These are phyloP conservation scores for Lethenteron reissneri DNA, from an alignment of 2,113 vertebrate genomes.

Conservation along the genomic window DNA sequence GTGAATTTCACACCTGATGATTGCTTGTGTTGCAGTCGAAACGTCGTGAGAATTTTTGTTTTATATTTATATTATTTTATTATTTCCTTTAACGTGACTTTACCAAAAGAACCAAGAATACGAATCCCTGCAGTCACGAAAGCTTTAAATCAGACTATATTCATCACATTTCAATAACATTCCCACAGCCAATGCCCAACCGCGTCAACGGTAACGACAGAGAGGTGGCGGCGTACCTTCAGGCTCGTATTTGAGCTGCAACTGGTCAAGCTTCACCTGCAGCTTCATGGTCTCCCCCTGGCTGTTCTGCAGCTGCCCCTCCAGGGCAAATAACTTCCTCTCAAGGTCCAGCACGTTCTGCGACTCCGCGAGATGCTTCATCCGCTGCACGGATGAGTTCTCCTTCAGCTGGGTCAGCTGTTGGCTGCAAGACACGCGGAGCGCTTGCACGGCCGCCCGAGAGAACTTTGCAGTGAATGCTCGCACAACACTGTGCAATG, in stretches of 20 bases:
- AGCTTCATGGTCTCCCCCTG: slow-evolving; percentile 67
- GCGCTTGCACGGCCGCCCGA: too few relatives aligned
- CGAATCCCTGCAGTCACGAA: too few relatives aligned
- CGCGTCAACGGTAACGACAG: not conserved
- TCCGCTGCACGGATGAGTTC: slow-evolving; percentile 62
- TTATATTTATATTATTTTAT: too few relatives aligned
- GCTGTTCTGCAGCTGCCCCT: slow-evolving; percentile 43
- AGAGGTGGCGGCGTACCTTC: slow-evolving; percentile 28
- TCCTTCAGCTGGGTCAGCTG: slow-evolving; percentile 41
- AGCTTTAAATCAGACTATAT: not conserved
- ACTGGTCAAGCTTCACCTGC: slow-evolving; percentile 46
- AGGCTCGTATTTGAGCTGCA: slow-evolving; percentile 63
- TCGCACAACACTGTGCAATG: too few relatives aligned
- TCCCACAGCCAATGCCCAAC: not conserved
- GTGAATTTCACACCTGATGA: too few relatives aligned
- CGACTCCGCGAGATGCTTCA: slow-evolving; percentile 76
- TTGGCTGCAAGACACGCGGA: slow-evolving; percentile 25
- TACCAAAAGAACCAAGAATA: too few relatives aligned
- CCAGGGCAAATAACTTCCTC: slow-evolving; percentile 55
- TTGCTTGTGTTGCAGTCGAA: too few relatives aligned
- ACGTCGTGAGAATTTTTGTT: too few relatives aligned
- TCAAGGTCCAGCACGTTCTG: slow-evolving; percentile 70
- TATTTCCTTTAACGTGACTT: too few relatives aligned
- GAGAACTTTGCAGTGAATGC: too few relatives aligned
- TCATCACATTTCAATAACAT: not conserved